Evolutionary conservation across 2,113 vertebrate genomes (phyloP).

Genomic region (Corynorhinus townsendii): DNA sequence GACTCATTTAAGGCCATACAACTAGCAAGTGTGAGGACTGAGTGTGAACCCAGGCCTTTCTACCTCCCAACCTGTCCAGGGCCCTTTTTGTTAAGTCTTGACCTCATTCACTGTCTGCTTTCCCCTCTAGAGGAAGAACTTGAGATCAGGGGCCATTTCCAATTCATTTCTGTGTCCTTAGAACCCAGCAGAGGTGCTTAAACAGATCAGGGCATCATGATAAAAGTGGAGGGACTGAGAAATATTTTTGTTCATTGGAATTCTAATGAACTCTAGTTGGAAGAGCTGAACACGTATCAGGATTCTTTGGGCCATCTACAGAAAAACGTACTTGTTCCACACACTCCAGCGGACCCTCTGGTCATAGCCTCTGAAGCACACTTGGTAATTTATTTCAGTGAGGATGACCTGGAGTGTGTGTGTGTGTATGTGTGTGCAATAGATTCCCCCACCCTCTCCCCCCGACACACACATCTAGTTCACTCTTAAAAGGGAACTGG

Average conservation of each 20-base stretch:
- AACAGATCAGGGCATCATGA: background rate
- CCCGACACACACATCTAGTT: background rate
- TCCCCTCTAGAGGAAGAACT: background rate
- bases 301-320: background rate
- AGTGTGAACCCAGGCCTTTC: background rate
- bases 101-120: background rate
- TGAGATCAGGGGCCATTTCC: conserved; percentile 20
- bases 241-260: background rate
- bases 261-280: background rate
- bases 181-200: background rate
- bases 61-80: background rate
- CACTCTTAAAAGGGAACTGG: background rate
- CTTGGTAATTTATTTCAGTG: conserved; percentile 28
- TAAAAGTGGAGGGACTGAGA: background rate
- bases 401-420: background rate
- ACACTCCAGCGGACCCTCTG: background rate
- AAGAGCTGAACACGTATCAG: background rate
- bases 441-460: background rate
- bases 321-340: background rate
- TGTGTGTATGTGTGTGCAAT: rapidly evolving
- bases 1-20: background rate
- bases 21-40: background rate
- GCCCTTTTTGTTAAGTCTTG: background rate
- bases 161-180: background rate
- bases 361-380: background rate